Evolutionary conservation across 2,797 vertebrate genomes (phyloP).

Genomic region (Eleutherodactylus coqui): DNA sequence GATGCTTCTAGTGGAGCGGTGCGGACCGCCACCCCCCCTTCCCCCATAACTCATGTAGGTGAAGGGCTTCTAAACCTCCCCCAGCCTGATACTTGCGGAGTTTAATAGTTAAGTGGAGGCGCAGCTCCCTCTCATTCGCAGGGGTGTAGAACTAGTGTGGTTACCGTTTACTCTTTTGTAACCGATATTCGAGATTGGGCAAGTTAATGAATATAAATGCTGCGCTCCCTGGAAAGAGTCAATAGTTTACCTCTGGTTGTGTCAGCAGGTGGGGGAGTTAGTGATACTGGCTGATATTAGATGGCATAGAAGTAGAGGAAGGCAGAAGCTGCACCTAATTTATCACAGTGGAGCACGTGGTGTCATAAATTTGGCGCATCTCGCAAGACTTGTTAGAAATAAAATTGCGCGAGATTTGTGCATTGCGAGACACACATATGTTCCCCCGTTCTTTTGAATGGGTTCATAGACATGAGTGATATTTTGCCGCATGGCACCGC

Average conservation of each 20-base stretch:
- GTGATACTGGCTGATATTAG: too few relatives aligned
- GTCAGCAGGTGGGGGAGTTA: neutral
- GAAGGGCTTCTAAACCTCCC: neutral
- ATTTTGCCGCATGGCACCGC: too few relatives aligned
- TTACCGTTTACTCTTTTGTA: neutral
- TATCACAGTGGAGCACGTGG: neutral
- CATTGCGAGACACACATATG: too few relatives aligned
- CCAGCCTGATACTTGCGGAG: neutral
- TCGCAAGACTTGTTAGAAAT: too few relatives aligned
- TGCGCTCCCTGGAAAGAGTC: neutral
- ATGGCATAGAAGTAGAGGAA: too few relatives aligned
- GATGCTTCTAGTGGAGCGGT: too few relatives aligned
- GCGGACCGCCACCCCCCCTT: too few relatives aligned
- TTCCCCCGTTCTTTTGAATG: too few relatives aligned
- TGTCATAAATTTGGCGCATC: too few relatives aligned
- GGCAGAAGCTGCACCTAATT: neutral
- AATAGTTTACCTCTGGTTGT: neutral
- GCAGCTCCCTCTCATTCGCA: neutral
- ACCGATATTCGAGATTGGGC: neutral
- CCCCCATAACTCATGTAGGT: too few relatives aligned
- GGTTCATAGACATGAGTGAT: too few relatives aligned
- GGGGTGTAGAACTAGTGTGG: neutral
- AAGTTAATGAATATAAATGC: constrained; percentile 1
- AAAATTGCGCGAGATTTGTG: too few relatives aligned
- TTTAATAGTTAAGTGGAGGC: neutral